Conservation (phyloP, 2,888 invertebrate species). For the Fragum sueziense region DNA sequence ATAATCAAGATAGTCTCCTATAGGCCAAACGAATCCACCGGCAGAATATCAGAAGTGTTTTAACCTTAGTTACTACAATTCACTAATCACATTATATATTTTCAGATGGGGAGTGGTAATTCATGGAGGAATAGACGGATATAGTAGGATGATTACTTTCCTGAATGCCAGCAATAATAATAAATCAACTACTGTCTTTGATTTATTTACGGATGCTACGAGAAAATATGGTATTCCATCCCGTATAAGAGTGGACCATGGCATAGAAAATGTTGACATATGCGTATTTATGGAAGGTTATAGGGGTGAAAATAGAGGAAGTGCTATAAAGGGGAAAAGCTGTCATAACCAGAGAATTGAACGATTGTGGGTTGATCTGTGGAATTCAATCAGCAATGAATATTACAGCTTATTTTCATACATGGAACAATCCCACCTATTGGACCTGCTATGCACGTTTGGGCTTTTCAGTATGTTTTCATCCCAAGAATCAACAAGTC, state of each 20-base stretch:
- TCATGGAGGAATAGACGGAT: conserved; percentile 7
- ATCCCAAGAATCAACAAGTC: neutral
- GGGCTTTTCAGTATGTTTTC: neutral
- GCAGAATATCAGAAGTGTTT: too few species aligned
- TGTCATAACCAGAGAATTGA: neutral
- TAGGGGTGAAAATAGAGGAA: neutral
- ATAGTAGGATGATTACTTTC: neutral
- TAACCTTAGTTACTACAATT: too few species aligned
- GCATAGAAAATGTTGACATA: neutral
- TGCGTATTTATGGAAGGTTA: neutral
- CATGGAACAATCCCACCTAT: neutral
- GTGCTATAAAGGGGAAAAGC: neutral
- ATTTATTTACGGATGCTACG: neutral
- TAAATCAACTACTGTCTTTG: neutral
- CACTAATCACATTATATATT: too few species aligned
- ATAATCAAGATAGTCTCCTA: too few species aligned
- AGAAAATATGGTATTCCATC: neutral
- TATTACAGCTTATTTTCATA: neutral
- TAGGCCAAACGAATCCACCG: too few species aligned
- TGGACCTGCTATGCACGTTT: neutral
- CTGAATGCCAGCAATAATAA: neutral
- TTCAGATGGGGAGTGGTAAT: neutral
- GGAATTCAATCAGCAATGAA: neutral
- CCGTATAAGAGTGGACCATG: neutral
- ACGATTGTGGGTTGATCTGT: neutral